A percentile compares a stretch with the other conserved stretches of the same genome.
Evolutionary conservation across 2,113 vertebrate species (phyloP).

Genomic region (Mola mola): DNA sequence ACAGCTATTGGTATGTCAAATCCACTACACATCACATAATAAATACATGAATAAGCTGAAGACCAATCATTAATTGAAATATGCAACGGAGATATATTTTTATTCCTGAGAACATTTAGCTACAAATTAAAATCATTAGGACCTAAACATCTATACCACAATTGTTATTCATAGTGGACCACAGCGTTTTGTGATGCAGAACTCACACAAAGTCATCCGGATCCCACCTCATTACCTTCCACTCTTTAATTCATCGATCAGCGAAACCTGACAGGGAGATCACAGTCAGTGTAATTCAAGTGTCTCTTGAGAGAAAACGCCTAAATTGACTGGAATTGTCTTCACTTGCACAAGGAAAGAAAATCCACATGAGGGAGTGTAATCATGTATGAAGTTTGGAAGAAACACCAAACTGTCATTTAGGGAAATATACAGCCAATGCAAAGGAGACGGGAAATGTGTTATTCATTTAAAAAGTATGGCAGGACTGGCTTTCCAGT

Average conservation of each 20-base stretch:
- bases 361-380: slow-evolving; percentile 4
- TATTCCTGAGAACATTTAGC: no score
- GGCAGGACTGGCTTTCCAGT: slow-evolving; percentile 51
- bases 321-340: slow-evolving; percentile 38
- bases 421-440: slow-evolving; percentile 36
- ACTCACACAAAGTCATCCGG: not conserved
- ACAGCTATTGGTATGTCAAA: not conserved
- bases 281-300: slow-evolving; percentile 3
- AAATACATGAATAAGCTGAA: not conserved
- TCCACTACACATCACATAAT: not conserved
- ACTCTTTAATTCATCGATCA: slow-evolving; percentile 17
- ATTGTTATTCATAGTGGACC: not conserved
- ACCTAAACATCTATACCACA: no score
- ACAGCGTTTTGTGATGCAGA: not conserved
- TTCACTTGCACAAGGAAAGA: slow-evolving; percentile 15
- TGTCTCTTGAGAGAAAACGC: slow-evolving; percentile 24
- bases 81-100: no score
- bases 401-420: slow-evolving; percentile 51
- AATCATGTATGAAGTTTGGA: slow-evolving; percentile 18
- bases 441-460: slow-evolving; percentile 31
- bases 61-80: no score
- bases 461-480: slow-evolving; percentile 50
- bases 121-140: no score
- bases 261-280: slow-evolving; percentile 16
- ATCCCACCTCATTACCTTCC: slow-evolving; percentile 24